These are phyloP conservation scores for Propithecus coquereli DNA, from an alignment of 2,113 vertebrate species.

Conservation along the genomic window DNA sequence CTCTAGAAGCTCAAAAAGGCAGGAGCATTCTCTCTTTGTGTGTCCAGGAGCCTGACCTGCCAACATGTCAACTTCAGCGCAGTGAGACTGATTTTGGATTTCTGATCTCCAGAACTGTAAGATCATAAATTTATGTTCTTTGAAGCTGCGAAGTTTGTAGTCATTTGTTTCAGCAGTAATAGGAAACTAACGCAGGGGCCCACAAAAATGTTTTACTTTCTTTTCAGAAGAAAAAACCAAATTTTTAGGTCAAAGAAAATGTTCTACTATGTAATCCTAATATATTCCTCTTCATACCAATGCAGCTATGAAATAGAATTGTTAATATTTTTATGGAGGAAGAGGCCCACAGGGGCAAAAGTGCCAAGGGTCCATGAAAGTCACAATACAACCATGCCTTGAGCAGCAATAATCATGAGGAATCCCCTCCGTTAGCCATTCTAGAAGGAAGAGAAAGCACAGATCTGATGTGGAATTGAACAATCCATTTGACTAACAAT, in stretches of 20 bases:
- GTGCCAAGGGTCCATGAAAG: neutral
- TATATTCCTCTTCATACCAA: neutral
- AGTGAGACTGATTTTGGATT: neutral
- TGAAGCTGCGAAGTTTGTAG: neutral
- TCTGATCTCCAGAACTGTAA: neutral
- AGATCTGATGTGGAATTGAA: neutral
- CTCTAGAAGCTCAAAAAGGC: neutral
- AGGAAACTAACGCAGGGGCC: neutral
- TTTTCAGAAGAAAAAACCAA: conserved; percentile 17
- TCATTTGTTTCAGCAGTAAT: neutral
- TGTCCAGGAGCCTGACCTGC: neutral
- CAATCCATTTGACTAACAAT: neutral
- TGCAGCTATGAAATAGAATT: neutral
- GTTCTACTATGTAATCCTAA: neutral
- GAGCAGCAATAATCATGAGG: neutral
- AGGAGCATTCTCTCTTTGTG: neutral
- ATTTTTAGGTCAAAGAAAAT: neutral
- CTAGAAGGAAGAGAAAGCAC: neutral
- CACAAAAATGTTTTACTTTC: neutral
- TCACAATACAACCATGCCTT: neutral
- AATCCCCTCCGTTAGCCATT: neutral
- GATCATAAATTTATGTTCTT: neutral
- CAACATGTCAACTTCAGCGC: neutral
- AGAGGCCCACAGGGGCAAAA: neutral
- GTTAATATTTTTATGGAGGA: neutral